Conservation (phyloP, 2,113 vertebrate genomes). For the Hippocampus barbouri region DNA sequence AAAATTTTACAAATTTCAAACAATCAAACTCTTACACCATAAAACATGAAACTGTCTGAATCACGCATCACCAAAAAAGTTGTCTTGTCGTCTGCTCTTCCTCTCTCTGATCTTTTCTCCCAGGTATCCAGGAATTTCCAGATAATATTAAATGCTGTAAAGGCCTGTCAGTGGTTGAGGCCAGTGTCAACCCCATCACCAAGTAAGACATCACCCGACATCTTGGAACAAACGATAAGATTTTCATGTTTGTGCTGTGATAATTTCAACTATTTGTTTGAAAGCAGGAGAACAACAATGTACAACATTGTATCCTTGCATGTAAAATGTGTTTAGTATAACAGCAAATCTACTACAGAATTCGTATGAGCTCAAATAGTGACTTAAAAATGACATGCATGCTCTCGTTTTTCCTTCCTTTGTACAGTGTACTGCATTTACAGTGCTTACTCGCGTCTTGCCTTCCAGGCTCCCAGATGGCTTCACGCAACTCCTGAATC, state of each 20-base stretch:
- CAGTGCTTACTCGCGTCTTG: constrained; percentile 29
- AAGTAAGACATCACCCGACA: constrained; percentile 78
- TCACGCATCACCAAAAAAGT: neutral
- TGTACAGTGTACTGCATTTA: neutral
- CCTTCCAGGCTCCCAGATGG: constrained; percentile 91
- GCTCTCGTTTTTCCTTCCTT: constrained; percentile 5
- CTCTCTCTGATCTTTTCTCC: constrained; percentile 5
- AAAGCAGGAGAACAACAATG: neutral
- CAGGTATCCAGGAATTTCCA: constrained; percentile 99
- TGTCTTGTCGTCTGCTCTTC: neutral
- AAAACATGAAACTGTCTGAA: neutral
- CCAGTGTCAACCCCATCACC: constrained; percentile 98
- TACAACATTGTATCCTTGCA: neutral
- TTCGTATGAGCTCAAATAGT: no score
- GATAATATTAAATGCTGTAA: constrained; percentile 99
- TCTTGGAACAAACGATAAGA: neutral
- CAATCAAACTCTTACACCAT: neutral
- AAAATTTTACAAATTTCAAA: neutral
- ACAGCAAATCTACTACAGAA: no score
- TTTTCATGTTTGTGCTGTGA: neutral
- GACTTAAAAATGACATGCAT: neutral
- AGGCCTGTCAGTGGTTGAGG: constrained; percentile 96
- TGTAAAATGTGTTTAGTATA: neutral
- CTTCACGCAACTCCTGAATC: constrained; percentile 96
- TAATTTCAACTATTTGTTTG: neutral